Evolutionary conservation across 2,888 invertebrate species (phyloP).

Genomic region (Xanthorhoe designata): DNA sequence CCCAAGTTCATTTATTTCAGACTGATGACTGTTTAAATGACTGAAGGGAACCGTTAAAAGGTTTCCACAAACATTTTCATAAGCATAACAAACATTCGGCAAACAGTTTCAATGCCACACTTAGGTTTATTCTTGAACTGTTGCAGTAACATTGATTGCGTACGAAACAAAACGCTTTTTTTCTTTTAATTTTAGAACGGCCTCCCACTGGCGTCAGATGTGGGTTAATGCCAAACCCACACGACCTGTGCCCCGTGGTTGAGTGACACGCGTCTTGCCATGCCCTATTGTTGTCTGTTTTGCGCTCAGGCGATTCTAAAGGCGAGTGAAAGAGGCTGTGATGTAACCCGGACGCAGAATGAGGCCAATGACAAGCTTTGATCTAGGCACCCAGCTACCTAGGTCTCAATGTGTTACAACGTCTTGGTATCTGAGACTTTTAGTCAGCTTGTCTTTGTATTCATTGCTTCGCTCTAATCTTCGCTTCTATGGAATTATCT

Average conservation of each 20-base stretch:
- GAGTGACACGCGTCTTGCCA: constrained; percentile 65
- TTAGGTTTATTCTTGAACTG: constrained; percentile 63
- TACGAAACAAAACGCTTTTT: constrained; percentile 66
- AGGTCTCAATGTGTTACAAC: constrained; percentile 18
- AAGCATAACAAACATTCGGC: constrained; percentile 20
- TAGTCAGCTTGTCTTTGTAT: constrained; percentile 9
- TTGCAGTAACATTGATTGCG: constrained; percentile 69
- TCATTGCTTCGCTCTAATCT: constrained; percentile 13
- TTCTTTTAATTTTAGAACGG: constrained; percentile 76
- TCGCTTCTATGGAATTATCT: constrained; percentile 11
- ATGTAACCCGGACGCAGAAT: constrained; percentile 56
- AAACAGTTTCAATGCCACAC: constrained; percentile 41
- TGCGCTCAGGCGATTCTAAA: constrained; percentile 49
- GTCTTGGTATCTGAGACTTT: constrained; percentile 2
- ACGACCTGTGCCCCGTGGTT: constrained; percentile 66
- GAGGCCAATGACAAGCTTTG: constrained; percentile 63
- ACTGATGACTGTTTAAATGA: neutral
- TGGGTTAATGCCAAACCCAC: constrained; percentile 83
- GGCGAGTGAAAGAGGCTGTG: constrained; percentile 55
- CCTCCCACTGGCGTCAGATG: constrained; percentile 77
- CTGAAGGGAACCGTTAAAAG: constrained; percentile 10
- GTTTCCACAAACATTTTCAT: constrained; percentile 19
- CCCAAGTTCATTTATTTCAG: neutral
- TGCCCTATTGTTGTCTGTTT: constrained; percentile 58
- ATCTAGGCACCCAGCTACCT: constrained; percentile 27